Conservation (phyloP, 2,797 vertebrate species). For the Sebastes matsubarae region DNA sequence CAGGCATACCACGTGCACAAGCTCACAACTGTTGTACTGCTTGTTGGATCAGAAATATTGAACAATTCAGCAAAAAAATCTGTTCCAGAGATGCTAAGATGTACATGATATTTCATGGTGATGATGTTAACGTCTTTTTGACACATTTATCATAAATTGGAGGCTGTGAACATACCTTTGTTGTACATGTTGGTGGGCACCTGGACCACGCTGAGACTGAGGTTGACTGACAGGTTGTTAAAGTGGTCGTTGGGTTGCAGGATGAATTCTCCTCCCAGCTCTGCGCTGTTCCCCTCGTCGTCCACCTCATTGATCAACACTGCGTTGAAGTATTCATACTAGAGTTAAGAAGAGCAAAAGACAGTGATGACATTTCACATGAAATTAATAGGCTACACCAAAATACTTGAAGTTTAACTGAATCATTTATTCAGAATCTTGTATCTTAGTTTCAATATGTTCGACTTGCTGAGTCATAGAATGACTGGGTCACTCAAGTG, state of each 20-base stretch:
- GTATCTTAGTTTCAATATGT: not conserved
- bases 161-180: constrained; percentile 87
- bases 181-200: constrained; percentile 99
- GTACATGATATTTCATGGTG: not conserved
- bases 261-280: constrained; percentile 95
- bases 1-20: not conserved
- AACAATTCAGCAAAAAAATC: not conserved
- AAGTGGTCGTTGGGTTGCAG: constrained; percentile 98
- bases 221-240: constrained; percentile 97
- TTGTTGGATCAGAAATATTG: not conserved
- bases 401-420: not conserved
- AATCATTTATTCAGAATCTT: constrained; percentile 4
- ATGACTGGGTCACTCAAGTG: constrained; percentile 41
- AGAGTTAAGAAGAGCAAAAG: constrained; percentile 43
- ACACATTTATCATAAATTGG: constrained; percentile 83
- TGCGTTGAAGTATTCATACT: constrained; percentile 99
- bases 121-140: not conserved
- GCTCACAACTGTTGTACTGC: not conserved
- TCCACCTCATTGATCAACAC: constrained; percentile 96
- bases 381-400: not conserved
- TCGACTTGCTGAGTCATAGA: constrained; percentile 26
- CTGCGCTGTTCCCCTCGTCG: constrained; percentile 91
- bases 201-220: constrained; percentile 97
- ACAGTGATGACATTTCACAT: constrained; percentile 15
- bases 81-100: not conserved